Percentiles rank a stretch among this genome's conserved stretches.
phyloP scores from a whole-genome alignment of 2,797 vertebrate species.

The Rhinella marina region DNA sequence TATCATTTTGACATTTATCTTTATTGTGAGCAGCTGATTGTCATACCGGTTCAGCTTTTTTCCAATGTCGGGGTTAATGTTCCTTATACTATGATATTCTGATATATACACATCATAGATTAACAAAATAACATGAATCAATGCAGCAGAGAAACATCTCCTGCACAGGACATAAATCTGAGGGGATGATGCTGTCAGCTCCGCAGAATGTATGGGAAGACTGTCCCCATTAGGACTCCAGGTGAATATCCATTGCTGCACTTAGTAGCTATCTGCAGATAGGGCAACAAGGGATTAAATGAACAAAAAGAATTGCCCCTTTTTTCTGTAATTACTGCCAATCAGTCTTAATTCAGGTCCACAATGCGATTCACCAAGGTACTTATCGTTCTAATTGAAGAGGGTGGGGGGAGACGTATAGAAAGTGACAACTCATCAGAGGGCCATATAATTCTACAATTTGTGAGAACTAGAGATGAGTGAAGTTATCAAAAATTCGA shows the following conservation, averaged over 20 bases:
- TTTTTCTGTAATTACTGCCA: neutral
- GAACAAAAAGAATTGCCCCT: neutral
- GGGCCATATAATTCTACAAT: neutral
- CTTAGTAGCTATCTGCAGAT: neutral
- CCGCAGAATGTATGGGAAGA: constrained; percentile 12
- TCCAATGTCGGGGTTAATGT: no score
- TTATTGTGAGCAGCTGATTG: no score
- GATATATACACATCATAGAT: neutral
- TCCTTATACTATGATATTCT: no score
- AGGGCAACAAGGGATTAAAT: neutral
- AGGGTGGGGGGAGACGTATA: neutral
- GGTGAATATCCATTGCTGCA: neutral
- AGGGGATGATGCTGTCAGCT: neutral
- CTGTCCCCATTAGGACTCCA: neutral
- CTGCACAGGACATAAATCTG: constrained; percentile 24
- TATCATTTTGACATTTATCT: no score
- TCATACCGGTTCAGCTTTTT: no score
- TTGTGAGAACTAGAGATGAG: neutral
- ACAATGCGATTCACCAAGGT: neutral
- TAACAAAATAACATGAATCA: constrained; percentile 27
- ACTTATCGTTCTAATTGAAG: neutral
- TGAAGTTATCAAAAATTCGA: no score
- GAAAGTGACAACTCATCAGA: neutral
- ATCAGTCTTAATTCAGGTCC: neutral
- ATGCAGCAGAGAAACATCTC: constrained; percentile 20